phyloP scores from a whole-genome alignment of 2,888 invertebrate genomes.

The Glaucopsyche alexis region DNA sequence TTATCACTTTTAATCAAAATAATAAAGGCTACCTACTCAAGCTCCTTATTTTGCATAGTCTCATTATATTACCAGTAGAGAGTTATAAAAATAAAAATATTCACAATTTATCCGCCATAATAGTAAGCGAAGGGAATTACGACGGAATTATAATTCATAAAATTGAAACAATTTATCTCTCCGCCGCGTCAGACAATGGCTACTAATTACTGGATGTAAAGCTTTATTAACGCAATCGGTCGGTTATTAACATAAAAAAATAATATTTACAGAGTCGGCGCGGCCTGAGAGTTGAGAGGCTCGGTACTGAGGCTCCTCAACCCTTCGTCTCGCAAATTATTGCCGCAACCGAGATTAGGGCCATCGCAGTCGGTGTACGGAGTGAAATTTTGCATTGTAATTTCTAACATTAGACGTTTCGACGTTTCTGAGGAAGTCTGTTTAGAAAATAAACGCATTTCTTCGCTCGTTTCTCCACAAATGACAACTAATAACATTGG shows the following conservation, averaged over 20 bases:
- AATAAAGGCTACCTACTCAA: neutral
- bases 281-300: conserved; percentile 25
- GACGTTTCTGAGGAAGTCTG: conserved; percentile 38
- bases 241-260: conserved; percentile 79
- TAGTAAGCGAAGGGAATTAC: conserved; percentile 8
- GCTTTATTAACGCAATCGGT: conserved; percentile 78
- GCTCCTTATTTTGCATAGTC: neutral
- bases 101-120: conserved; percentile 8
- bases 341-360: conserved; percentile 72
- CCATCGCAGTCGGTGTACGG: conserved; percentile 65
- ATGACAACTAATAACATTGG: neutral
- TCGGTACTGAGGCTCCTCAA: conserved; percentile 60
- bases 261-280: conserved; percentile 71
- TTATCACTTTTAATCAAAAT: neutral
- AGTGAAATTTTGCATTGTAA: conserved; percentile 66
- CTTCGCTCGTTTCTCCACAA: neutral
- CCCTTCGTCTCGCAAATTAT: conserved; percentile 76
- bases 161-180: conserved; percentile 46
- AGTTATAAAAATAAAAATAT: conserved; percentile 32
- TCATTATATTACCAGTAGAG: conserved; percentile 30
- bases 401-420: conserved; percentile 42
- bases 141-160: conserved; percentile 34
- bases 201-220: conserved; percentile 75
- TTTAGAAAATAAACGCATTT: neutral
- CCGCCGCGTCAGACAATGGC: conserved; percentile 48